A percentile compares a stretch with the other conserved stretches of the same genome.
These are phyloP conservation scores for Aurelia aurita DNA, from an alignment of 30 jellyfish, hydroid and myxozoan species.

Conservation along the genomic window DNA sequence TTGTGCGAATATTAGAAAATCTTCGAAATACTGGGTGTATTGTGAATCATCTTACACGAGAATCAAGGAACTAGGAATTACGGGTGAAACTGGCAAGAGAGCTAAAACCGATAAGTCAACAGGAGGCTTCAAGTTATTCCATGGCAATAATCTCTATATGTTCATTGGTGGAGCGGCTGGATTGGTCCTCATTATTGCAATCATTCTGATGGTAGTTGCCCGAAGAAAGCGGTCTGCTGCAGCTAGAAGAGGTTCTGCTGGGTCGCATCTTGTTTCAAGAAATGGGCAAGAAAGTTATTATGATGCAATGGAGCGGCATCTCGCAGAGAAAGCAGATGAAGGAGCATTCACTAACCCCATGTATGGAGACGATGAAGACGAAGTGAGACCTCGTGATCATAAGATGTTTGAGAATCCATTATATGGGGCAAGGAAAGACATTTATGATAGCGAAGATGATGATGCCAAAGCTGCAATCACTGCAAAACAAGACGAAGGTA, in stretches of 20 bases:
- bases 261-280: not conserved
- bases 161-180: conserved; percentile 41
- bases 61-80: conserved; percentile 41
- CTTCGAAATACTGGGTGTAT: conserved; percentile 27
- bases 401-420: conserved; percentile 43
- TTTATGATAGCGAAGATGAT: conserved; percentile 8
- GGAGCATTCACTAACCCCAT: conserved; percentile 53
- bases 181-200: not conserved
- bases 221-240: not conserved
- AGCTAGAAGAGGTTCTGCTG: not conserved
- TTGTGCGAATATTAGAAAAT: conserved; percentile 3
- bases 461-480: not conserved
- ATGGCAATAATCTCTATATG: conserved; percentile 21
- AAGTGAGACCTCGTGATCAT: conserved; percentile 11
- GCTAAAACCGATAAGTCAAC: not conserved
- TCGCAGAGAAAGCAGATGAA: conserved; percentile 3
- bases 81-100: conserved; percentile 7
- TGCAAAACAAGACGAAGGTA: not conserved
- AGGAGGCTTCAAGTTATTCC: conserved; percentile 26
- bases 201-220: not conserved
- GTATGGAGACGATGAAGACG: conserved; percentile 81
- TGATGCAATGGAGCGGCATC: conserved; percentile 33
- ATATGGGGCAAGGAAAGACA: conserved; percentile 9
- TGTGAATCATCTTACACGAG: conserved; percentile 13
- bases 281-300: conserved; percentile 1